Base-by-base conservation (phyloP, 2,113 vertebrate genomes). In the Daubentonia madagascariensis region DNA sequence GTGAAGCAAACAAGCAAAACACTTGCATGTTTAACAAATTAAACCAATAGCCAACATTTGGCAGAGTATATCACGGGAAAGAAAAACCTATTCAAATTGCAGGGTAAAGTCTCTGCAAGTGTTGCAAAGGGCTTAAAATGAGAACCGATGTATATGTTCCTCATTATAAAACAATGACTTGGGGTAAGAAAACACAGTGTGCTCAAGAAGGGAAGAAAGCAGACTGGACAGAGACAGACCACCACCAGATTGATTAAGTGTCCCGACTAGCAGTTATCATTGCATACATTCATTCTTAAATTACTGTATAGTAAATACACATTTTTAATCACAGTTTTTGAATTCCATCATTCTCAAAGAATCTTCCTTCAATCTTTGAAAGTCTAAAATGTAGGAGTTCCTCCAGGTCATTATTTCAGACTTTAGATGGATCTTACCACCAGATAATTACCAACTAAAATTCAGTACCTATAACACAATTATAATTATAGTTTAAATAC, bases 231-330 rank as follows among this genome's bases (percentile, higher is more conserved):
- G 67, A 78, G 37, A 72, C 6, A 85, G 37, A 54, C 11, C 10
- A 57, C 65, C 57, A 37, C 14, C 6, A 12, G 50, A 70, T 9
- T 40, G 22, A 30, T 18, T 48, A 35, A 89, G 2, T 12, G 14
- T 22, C 8, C 7, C 32, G 54, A 40, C 18, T n/a, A 57, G 6
- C 79, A 23, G 12, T 63, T 57, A 63, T 25, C 57, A 45, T 52
- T 57, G 5, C 8, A 28, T 32, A 48, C 7, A 73, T 17, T 70
- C 23, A 6, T 68, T 59, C 2, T 54, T 65, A 59, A 73, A 28
- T 85, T 45, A 76, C 7, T 61, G 1, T 35, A 30, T 28, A 40
- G 40, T 67, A 80, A 50, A n/a, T 1, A 50, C 0, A n/a, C 0
- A 10, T 59, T 48, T 86, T 65, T 40, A 93, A 50, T 80, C n/a